Conservation (phyloP, 2,888 invertebrate genomes). For the Brachylomia viminalis region DNA sequence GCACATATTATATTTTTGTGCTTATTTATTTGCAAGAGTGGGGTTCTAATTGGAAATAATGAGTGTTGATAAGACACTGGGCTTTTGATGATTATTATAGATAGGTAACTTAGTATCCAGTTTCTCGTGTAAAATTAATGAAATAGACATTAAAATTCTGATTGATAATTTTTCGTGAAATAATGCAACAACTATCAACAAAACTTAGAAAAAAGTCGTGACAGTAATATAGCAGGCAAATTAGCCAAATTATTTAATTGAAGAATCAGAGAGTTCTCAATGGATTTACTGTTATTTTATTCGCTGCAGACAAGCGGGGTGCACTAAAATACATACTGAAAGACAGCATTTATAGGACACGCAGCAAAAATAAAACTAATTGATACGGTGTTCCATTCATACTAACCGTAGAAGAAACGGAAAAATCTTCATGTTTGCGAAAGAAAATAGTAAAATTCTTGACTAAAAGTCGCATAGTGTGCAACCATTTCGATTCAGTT, state of each 20-base stretch:
- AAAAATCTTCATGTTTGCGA: neutral
- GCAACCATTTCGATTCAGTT: neutral
- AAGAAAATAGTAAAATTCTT: neutral
- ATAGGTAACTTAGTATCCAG: neutral
- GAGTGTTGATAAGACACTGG: neutral
- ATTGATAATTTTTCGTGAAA: neutral
- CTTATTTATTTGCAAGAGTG: conserved; percentile 11
- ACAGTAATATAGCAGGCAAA: neutral
- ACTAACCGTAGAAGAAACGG: neutral
- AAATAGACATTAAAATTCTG: neutral
- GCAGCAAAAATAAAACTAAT: neutral
- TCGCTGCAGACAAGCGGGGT: neutral
- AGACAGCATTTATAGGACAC: neutral
- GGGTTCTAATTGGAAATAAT: conserved; percentile 14
- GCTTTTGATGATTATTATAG: neutral
- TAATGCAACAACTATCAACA: neutral
- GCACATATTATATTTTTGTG: conserved; percentile 20
- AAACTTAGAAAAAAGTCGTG: too few relatives aligned
- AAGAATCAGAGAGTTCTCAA: neutral
- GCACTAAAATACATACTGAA: neutral
- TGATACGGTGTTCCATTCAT: neutral
- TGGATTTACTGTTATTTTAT: neutral
- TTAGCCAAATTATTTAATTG: neutral
- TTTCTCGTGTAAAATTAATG: neutral
- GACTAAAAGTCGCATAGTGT: conserved; percentile 28